Evolutionary conservation across 2,113 vertebrate species (phyloP), one percentile per base, ranked within the genome.

Genomic region (Loxodonta africana): DNA sequence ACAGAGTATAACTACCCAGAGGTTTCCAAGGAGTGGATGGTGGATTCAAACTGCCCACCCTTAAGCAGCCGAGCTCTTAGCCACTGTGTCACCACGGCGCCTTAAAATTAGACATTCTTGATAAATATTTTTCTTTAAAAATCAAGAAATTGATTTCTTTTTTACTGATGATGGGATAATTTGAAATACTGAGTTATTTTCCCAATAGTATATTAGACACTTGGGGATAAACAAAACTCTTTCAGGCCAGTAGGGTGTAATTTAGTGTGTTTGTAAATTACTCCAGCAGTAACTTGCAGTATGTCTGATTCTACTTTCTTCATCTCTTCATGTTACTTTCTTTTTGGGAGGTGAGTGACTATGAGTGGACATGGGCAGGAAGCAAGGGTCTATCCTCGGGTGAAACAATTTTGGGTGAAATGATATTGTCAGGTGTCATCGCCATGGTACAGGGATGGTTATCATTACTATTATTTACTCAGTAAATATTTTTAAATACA

Each of bases 401-500:
- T 88, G 30, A 83, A 90, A 83, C 26, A 67, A 71, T 84, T 93
- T 91, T 77, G 41, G 91, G 48, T 90, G 37, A 85, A 71, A 30
- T 67, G 20, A 89, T 91, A 41, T 37, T 37, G 37, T 37, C 37
- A 37, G 37, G 37, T 37, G 37, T 37, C 37, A 37, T 76, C 37
- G 2, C 46, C 28, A 15, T 77, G 17, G 18, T 82, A 23, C 41
- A 74, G 9, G 37, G 69, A 51, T 92, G 11, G 3, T 90, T 90
- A 95, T 51, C 6, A 26, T 74, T 62, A 83, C 15, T 92, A 44
- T 81, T 74, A 41, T 57, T 88, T 88, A 20, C 23, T 92, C 51
- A 74, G 44, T 81, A 84, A 44, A 26, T 86, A 97, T 81, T 91
- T 95, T 96, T 91, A 97, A 98, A 78, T 60, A 74, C 44, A 78